Conservation (phyloP, 1,140 invertebrate genomes). For the Leguminivora glycinivorella region DNA sequence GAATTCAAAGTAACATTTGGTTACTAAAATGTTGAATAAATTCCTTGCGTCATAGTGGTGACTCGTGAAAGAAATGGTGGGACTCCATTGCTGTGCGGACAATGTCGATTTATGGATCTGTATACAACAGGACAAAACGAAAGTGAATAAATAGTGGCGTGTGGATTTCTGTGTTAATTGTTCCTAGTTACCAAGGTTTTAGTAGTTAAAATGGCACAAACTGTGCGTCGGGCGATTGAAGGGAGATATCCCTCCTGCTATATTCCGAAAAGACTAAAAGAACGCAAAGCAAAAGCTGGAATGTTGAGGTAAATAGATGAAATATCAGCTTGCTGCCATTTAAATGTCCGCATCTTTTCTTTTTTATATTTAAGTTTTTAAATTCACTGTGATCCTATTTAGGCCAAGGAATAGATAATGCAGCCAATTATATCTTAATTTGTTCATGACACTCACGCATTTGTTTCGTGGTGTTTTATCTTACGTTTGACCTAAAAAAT, state of each 20-base stretch:
- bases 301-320: conserved; percentile 73
- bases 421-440: background rate
- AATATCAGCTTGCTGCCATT: background rate
- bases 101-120: conserved; percentile 67
- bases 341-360: background rate
- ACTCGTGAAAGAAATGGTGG: conserved; percentile 38
- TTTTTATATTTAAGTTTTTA: background rate
- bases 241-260: conserved; percentile 87
- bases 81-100: conserved; percentile 58
- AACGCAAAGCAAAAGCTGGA: conserved; percentile 83
- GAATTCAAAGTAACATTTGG: background rate
- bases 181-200: conserved; percentile 41
- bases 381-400: background rate
- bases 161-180: conserved; percentile 52
- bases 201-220: conserved; percentile 68
- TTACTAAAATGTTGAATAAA: conserved; percentile 16
- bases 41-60: conserved; percentile 18
- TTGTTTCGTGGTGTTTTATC: conserved; percentile 3
- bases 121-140: conserved; percentile 76
- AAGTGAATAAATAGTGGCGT: conserved; percentile 65
- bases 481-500: background rate
- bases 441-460: background rate
- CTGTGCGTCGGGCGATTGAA: conserved; percentile 63
- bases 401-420: background rate
- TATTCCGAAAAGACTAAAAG: conserved; percentile 84